A percentile compares a stretch with the other conserved stretches of the same genome.
phyloP scores from a whole-genome alignment of 2,113 vertebrate species.

The Alethe diademata region DNA sequence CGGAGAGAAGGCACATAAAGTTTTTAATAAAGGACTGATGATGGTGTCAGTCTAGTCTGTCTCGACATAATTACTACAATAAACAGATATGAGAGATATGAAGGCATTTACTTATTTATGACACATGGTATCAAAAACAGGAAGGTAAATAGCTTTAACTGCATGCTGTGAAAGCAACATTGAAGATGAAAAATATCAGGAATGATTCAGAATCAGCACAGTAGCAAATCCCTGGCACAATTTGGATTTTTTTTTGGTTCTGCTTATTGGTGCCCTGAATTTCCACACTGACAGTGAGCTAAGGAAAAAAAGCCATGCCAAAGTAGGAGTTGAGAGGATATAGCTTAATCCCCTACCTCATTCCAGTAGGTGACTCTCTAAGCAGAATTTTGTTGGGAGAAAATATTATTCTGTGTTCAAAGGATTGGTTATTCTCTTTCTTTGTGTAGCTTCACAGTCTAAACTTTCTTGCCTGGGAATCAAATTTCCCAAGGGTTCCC shows the following conservation, averaged over 20 bases:
- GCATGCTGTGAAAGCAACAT: background rate
- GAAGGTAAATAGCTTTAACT: background rate
- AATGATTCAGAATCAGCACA: background rate
- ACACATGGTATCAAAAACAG: background rate
- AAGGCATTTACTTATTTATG: background rate
- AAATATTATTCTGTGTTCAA: background rate
- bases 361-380: background rate
- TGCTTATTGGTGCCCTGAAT: background rate
- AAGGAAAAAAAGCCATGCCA: background rate
- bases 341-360: background rate
- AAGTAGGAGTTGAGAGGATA: background rate
- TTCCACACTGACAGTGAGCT: background rate
- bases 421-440: background rate
- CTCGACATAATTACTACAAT: background rate
- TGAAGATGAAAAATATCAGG: background rate
- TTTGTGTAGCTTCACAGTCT: background rate
- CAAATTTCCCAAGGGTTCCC: background rate
- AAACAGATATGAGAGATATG: rapidly evolving
- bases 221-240: background rate
- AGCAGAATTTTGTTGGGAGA: background rate
- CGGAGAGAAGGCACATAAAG: too few relatives aligned
- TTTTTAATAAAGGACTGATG: too few relatives aligned
- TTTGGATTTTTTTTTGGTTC: background rate
- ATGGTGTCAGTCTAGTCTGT: too few relatives aligned
- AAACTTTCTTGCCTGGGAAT: background rate